Percentiles rank a stretch among this genome's conserved stretches.
phyloP scores from a whole-genome alignment of 2,888 invertebrate genomes.

The Metopia argyrocephala region DNA sequence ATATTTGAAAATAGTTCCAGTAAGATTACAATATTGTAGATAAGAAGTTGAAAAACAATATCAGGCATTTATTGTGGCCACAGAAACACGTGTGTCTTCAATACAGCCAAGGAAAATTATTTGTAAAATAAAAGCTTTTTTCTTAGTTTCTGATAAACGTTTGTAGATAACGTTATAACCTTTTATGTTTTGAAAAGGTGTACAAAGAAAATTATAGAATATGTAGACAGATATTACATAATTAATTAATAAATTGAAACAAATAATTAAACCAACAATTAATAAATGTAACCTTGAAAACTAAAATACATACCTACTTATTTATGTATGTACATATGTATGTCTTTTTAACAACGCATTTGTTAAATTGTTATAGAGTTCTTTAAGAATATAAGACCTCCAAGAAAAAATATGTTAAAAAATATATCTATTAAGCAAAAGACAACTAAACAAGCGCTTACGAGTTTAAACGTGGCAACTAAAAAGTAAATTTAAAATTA shows the following conservation, averaged over 20 bases:
- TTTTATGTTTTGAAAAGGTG: background rate
- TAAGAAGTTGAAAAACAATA: constrained; percentile 26
- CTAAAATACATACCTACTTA: too few relatives aligned
- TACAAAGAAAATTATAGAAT: background rate
- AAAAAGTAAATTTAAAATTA: too few relatives aligned
- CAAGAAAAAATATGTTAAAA: too few relatives aligned
- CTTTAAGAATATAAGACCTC: too few relatives aligned
- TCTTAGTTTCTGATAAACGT: background rate
- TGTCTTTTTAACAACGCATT: too few relatives aligned
- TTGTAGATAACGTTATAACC: constrained; percentile 2
- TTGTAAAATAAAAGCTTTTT: constrained; percentile 17
- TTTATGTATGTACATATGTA: too few relatives aligned
- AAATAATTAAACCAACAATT: background rate
- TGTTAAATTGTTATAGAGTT: too few relatives aligned
- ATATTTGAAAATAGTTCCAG: background rate
- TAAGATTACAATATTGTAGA: constrained; percentile 13
- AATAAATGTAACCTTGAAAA: background rate
- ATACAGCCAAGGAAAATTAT: constrained; percentile 27
- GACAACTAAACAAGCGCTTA: too few relatives aligned
- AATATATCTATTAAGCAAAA: too few relatives aligned
- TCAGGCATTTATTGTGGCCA: constrained; percentile 12
- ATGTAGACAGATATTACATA: background rate
- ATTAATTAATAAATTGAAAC: background rate
- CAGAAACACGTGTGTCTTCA: constrained; percentile 8
- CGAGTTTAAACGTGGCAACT: too few relatives aligned